Evolutionary conservation across 2,797 vertebrate genomes (phyloP), one percentile per base, ranked within the genome.

Genomic region (Hirundo rustica): DNA sequence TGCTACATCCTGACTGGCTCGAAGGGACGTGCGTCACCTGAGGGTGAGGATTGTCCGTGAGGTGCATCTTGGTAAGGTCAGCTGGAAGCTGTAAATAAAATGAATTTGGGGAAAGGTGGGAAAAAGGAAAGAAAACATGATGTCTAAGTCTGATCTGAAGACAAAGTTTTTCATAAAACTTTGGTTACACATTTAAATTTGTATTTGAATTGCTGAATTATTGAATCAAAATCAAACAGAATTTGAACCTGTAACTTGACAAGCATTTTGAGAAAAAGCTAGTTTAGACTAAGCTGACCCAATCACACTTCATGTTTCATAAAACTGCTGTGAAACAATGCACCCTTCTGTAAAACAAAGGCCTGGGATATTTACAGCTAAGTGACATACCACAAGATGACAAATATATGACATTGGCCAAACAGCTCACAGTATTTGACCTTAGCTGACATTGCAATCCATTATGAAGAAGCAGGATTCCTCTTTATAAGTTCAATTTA

Each of bases 1-100:
- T 99, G 95, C 99, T 99, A 97, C 99, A 99, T 71, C 99, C 99
- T 23, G 99, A 99, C 95, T 99, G 99, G 98, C 99, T 99, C 42
- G 99, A 98, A 61, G 99, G 98, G 95, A 99, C 98, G 19, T 99
- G 99, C 64, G 98, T 98, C 98, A 98, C 98, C 97, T 99, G 99
- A 58, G 98, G 98, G 86, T 99, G 99, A 96, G 98, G 98, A 88
- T 98, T 98, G 96, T 99, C 99, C 16, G 99, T 98, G 83, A 99
- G 98, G 80, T 99, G 99, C 99, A 99, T 99, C 98, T 99, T 99
- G 97, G 98, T 99, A 92, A 99, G 99, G 97, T 99, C 99, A 45
- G 98, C 99, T 95, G 99, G 99, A 97, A 99, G 99, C 99, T 99
- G 98, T 32, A 89, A 57, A 97, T n/a, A 96, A 93, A 95, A 93